Conservation (phyloP, 2,797 vertebrate species). For the Coreius guichenoti region DNA sequence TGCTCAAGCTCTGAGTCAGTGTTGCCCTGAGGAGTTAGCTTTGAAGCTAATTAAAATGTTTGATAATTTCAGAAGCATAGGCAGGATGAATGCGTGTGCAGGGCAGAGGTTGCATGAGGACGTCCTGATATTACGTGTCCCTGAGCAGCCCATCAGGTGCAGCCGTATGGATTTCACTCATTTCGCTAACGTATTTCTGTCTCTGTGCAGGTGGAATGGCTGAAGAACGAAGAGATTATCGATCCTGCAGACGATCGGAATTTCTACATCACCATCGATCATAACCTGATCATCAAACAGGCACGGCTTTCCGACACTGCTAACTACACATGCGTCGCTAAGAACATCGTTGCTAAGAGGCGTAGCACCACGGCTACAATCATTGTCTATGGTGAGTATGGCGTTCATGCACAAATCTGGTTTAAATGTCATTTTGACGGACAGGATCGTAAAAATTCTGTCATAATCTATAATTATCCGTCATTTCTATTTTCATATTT, state of each 20-base stretch:
- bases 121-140: not conserved
- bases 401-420: not conserved
- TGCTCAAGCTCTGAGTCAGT: constrained; percentile 23
- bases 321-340: constrained; percentile 95
- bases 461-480: too few species aligned
- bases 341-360: constrained; percentile 94
- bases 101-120: not conserved
- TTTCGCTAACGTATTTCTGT: not conserved
- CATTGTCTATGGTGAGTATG: constrained; percentile 89
- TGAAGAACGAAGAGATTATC: constrained; percentile 94
- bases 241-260: constrained; percentile 93
- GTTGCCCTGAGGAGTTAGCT: constrained; percentile 34
- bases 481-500: too few species aligned
- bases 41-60: constrained; percentile 37
- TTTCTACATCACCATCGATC: constrained; percentile 97
- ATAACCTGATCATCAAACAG: constrained; percentile 97
- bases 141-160: not conserved
- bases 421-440: not conserved
- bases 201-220: constrained; percentile 88
- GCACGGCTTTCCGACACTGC: constrained; percentile 93
- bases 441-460: too few species aligned
- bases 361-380: constrained; percentile 92
- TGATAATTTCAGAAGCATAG: not conserved
- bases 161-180: not conserved
- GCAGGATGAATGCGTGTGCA: not conserved